Evolutionary conservation across 2,888 invertebrate genomes (phyloP), one percentile per base, ranked within the genome.

Genomic region (Brachyptera putata): DNA sequence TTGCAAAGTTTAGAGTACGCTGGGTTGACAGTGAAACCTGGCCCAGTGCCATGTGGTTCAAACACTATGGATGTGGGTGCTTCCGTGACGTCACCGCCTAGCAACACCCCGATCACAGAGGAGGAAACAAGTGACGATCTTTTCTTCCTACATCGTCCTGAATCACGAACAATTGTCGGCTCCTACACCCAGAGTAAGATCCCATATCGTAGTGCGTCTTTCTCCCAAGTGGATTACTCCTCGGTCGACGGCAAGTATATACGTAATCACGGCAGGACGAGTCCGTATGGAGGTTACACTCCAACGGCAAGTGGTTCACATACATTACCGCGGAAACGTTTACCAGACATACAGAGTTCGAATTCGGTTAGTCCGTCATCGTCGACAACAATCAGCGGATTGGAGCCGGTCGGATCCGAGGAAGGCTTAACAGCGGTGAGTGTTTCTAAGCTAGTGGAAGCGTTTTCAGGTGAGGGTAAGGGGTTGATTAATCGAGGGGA

Each of bases 131-230:
- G 36, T 22, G 53, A 67, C 56, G 72, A 73, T 60, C 68, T 73
- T 64, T 73, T 73, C 63, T 77, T 80, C 39, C 75, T 83, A 46
- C 75, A 79, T 34, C 80, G 82, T 66, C 79, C 82, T 55, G 82
- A 84, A 68, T 79, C 82, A 3, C 78, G 82, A 61, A 80, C 81
- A 1, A 79, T 83, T 24, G 77, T 83, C 49, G 83, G 82, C 25
- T 81, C 84, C 0, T 83, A 83, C 69, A 79, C 82, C 14, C 83
- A 84, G 69, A 81, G 84, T 69, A 81, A 82, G 63, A 84, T 86
- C 67, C 89, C 91, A 1, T 87, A 85, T 71, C 83, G 92, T 37
- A 91, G 91, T 70, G 90, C 91, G 4, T 92, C 92, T 5, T 92
- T 93, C 71, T 91, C 92, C 0, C 91, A 92, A 75, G 89, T 89